Conservation (phyloP, 2,888 invertebrate species). For the Tetramorium bicarinatum region DNA sequence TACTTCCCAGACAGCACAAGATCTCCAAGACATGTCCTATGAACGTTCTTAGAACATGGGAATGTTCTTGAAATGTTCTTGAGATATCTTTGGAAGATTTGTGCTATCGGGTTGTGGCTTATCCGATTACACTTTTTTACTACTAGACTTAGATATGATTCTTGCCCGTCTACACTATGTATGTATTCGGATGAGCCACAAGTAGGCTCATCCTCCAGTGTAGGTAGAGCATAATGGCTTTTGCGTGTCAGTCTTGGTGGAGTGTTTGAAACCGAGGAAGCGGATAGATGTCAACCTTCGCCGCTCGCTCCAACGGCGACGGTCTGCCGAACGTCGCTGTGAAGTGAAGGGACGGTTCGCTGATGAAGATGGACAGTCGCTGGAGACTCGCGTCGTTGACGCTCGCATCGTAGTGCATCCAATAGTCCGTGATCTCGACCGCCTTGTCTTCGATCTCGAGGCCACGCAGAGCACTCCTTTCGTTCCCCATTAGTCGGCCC, state of each 20-base stretch:
- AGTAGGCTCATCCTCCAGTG: too few species aligned
- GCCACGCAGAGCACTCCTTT: conserved; percentile 90
- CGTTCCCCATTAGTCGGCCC: conserved; percentile 91
- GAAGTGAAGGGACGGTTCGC: conserved; percentile 89
- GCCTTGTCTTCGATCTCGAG: conserved; percentile 92
- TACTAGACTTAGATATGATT: too few species aligned
- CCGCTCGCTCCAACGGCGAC: conserved; percentile 92
- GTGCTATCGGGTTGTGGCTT: not conserved
- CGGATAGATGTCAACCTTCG: conserved; percentile 88
- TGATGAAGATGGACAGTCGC: conserved; percentile 92
- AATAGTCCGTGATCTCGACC: conserved; percentile 93
- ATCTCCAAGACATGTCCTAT: too few species aligned
- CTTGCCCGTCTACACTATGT: too few species aligned
- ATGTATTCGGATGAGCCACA: too few species aligned
- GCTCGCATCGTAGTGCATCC: conserved; percentile 90
- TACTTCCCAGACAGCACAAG: too few species aligned
- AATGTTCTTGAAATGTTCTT: too few species aligned
- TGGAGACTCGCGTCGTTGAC: conserved; percentile 89
- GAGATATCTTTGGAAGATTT: too few species aligned
- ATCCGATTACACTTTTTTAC: too few species aligned
- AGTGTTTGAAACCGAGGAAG: not conserved
- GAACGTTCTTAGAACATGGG: too few species aligned
- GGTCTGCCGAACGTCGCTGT: conserved; percentile 83
- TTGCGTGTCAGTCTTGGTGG: too few species aligned
- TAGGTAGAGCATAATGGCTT: too few species aligned